phyloP scores from a whole-genome alignment of 2,888 invertebrate species.

The Cryptus armator region DNA sequence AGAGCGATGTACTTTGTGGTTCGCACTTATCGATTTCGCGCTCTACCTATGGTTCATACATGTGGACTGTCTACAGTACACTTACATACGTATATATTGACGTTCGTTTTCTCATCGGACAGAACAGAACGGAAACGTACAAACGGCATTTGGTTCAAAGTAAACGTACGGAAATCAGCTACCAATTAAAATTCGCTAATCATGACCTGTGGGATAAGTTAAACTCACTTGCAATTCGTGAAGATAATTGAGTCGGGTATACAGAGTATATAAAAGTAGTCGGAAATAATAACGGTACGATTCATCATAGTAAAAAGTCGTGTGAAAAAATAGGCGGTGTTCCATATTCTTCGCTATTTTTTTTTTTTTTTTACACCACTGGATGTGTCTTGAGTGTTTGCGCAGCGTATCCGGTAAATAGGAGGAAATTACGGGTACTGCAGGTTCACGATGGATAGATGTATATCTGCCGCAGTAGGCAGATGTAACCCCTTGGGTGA shows the following conservation, averaged over 20 bases:
- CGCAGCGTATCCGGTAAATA: conserved; percentile 75
- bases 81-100: conserved; percentile 10
- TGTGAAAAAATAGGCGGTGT: no score
- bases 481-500: conserved; percentile 30
- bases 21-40: conserved; percentile 63
- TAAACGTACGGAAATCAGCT: not conserved
- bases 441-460: conserved; percentile 33
- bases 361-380: no score
- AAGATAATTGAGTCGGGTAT: no score
- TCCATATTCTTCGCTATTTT: no score
- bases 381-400: conserved; percentile 31
- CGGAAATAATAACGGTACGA: no score
- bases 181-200: not conserved
- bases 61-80: conserved; percentile 27
- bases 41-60: conserved; percentile 39
- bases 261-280: no score
- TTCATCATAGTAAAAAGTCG: no score
- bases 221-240: no score
- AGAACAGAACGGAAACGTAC: not conserved
- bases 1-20: conserved; percentile 65
- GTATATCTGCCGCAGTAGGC: conserved; percentile 17
- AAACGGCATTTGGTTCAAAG: not conserved
- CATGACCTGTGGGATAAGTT: no score
- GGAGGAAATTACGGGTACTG: conserved; percentile 76
- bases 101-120: not conserved